These are phyloP conservation scores for Propithecus perrieri DNA, from an alignment of 2,797 vertebrate genomes.

Conservation along the genomic window DNA sequence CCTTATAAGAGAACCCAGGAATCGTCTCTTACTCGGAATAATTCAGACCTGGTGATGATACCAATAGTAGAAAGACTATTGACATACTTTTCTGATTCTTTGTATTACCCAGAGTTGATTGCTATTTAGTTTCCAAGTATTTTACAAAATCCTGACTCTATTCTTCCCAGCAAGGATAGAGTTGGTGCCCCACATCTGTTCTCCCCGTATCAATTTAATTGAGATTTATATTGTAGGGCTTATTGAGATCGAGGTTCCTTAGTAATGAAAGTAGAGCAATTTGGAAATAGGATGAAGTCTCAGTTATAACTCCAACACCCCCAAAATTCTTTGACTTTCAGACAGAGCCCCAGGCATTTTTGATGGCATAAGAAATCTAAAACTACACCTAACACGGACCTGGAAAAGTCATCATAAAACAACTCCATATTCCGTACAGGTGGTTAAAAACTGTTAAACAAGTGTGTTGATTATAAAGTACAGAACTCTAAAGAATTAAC, in stretches of 20 bases:
- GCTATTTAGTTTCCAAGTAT: background rate
- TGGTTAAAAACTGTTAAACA: background rate
- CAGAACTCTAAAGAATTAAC: background rate
- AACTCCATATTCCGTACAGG: background rate
- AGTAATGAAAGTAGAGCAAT: background rate
- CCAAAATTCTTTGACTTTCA: background rate
- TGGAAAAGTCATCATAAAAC: background rate
- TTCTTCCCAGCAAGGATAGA: background rate
- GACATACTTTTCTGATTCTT: background rate
- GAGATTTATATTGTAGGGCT: background rate
- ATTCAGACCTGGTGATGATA: background rate
- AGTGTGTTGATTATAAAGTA: background rate
- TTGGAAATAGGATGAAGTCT: background rate
- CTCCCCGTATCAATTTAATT: background rate
- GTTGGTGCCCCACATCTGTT: background rate
- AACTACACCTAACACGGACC: background rate
- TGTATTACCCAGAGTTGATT: background rate
- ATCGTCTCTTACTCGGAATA: background rate
- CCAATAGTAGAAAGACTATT: background rate
- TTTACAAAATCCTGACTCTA: constrained; percentile 3
- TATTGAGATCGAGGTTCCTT: background rate
- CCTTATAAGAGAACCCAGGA: background rate
- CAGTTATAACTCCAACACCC: background rate
- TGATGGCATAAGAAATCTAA: background rate
- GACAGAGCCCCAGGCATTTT: background rate